Base-by-base conservation (phyloP, 1,140 invertebrate genomes). In the Triops longicaudatus region DNA sequence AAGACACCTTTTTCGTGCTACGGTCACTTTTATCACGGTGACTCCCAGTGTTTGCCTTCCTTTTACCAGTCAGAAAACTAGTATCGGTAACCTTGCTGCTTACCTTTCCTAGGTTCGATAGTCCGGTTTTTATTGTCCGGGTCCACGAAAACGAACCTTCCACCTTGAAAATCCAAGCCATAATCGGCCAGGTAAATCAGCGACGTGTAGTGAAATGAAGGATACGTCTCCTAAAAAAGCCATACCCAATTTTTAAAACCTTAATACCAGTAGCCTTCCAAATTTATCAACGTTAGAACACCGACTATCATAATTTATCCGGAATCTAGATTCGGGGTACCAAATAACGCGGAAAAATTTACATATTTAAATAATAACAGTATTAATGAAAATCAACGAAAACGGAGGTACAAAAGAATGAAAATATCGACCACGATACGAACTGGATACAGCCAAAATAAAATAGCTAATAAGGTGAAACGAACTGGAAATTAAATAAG, bases 151-250 rank as follows among this genome's bases (percentile, higher is more conserved):
- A 94, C 84, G 84, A 96, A 93, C 82, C 91, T 83, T 26, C 94
- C 94, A 41, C 93, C 93, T 84, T 90, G 83, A 81, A 94, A 95
- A 83, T 95, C 92, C 78, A 85, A 83, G 27, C 85, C 87, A 83
- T 89, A 94, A 83, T 93, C 90, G 74, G 86, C 89, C 71, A 96
- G 84, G 83, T 95, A 96, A 1, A 96, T 82, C 7, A 95, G 82
- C 2, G 92, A 90, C 14, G 93, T 95, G 81, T 93, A 96, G 83
- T 94, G 91, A 81, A 94, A 95, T 77, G 91, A 90, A 82, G 91
- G 87, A 81, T 95, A 94, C 1, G 92, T 91, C 83, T 91, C 89
- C 93, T 94, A 82, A 73, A 22, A 50, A 10, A 44, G 11, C 14
- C 14, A 22, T 5, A 0, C 22, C 22, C 22, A n/a, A 1, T 22